phyloP scores from a whole-genome alignment of 2,797 vertebrate species.

The Heliangelus exortis region DNA sequence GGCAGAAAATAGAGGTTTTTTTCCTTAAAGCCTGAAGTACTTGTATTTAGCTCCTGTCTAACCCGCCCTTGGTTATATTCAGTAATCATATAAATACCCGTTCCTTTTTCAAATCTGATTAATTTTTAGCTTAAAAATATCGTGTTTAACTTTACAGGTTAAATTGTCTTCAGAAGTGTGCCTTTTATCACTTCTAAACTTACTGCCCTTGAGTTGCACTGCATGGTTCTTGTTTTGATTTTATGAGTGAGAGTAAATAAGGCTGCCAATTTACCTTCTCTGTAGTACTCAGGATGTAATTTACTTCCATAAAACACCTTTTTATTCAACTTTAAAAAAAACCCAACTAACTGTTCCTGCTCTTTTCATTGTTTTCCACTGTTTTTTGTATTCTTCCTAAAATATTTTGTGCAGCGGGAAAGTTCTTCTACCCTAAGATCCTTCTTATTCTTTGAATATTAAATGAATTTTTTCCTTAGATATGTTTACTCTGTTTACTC shows the following conservation, averaged over 20 bases:
- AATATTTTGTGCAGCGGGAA: background rate
- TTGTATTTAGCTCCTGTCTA: background rate
- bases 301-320: background rate
- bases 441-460: background rate
- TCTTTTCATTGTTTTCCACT: background rate
- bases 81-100: background rate
- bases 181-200: constrained; percentile 24
- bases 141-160: background rate
- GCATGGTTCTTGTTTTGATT: constrained; percentile 38
- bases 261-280: constrained; percentile 15
- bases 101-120: background rate
- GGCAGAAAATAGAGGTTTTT: constrained; percentile 12
- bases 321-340: background rate
- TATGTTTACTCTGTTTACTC: background rate
- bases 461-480: background rate
- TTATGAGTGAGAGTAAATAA: constrained; percentile 58
- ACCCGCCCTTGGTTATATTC: background rate
- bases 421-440: background rate
- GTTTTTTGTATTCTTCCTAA: background rate
- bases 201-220: background rate
- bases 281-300: background rate
- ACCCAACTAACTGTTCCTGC: background rate
- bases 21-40: background rate
- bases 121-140: background rate
- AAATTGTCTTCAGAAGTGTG: background rate